phyloP scores from a whole-genome alignment of 2,888 invertebrate genomes.

The Rugalucina vietnamica region DNA sequence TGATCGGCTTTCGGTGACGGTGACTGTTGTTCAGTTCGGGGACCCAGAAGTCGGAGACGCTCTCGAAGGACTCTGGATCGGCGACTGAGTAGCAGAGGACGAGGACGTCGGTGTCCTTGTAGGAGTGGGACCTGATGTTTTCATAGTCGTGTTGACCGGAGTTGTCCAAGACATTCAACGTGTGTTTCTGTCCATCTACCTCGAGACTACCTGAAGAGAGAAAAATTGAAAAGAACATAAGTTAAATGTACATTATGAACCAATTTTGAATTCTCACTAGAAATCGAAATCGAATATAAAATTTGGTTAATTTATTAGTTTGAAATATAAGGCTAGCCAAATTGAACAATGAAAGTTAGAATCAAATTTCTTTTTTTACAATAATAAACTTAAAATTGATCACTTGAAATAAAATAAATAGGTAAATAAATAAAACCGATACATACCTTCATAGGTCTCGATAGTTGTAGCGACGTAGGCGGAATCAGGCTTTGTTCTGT shows the following conservation, averaged over 20 bases:
- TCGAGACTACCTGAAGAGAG: slow-evolving; percentile 68
- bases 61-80: slow-evolving; percentile 72
- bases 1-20: slow-evolving; percentile 67
- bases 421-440: background rate
- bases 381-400: slow-evolving; percentile 38
- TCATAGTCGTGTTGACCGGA: slow-evolving; percentile 76
- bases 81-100: slow-evolving; percentile 75
- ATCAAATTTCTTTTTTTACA: background rate
- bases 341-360: no score
- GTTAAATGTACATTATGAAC: no score
- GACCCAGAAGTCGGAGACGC: slow-evolving; percentile 73
- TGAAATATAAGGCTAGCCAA: no score
- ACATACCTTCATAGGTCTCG: slow-evolving; percentile 71
- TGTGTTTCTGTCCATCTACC: slow-evolving; percentile 73
- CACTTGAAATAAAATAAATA: background rate
- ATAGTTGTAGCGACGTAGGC: slow-evolving; percentile 70
- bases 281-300: no score
- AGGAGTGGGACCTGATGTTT: slow-evolving; percentile 67
- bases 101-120: slow-evolving; percentile 73
- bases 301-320: no score
- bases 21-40: slow-evolving; percentile 71
- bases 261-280: no score
- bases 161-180: slow-evolving; percentile 72
- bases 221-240: slow-evolving; percentile 10
- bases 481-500: slow-evolving; percentile 57